A percentile compares a stretch with the other conserved stretches of the same genome.
Evolutionary conservation across 2,113 vertebrate genomes (phyloP).

Genomic region (Rousettus leschenaultii): DNA sequence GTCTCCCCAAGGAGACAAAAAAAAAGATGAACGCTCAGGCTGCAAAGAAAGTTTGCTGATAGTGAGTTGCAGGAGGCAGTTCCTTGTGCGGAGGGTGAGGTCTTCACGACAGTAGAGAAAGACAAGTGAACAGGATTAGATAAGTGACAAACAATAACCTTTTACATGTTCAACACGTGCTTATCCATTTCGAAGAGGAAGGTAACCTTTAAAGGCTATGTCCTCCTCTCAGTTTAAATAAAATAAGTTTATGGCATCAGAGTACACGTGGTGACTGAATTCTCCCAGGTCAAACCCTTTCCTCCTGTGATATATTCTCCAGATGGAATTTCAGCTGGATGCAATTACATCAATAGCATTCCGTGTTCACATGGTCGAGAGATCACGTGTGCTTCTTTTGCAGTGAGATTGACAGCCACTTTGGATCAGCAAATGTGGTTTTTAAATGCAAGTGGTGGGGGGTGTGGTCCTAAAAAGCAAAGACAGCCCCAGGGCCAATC

Average conservation of each 20-base stretch:
- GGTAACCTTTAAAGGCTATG: neutral
- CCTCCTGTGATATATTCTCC: neutral
- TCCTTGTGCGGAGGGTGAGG: neutral
- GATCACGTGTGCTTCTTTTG: neutral
- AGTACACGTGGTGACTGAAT: neutral
- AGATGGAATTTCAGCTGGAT: neutral
- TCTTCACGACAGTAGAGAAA: neutral
- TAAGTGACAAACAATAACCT: neutral
- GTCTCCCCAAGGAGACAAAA: neutral
- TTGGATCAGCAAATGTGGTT: neutral
- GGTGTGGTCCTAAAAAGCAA: neutral
- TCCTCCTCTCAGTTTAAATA: constrained; percentile 5
- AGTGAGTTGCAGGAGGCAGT: neutral
- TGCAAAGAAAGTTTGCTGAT: neutral
- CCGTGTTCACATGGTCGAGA: neutral
- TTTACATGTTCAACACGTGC: neutral
- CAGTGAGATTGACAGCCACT: neutral
- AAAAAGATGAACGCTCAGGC: neutral
- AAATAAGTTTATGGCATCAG: neutral
- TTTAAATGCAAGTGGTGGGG: neutral
- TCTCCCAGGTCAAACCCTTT: neutral
- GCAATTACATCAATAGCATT: neutral
- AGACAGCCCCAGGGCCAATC: neutral
- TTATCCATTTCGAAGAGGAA: neutral
- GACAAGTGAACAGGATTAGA: neutral